These are phyloP conservation scores for Microvelia longipes DNA, from an alignment of 1,140 invertebrate genomes.

Conservation along the genomic window DNA sequence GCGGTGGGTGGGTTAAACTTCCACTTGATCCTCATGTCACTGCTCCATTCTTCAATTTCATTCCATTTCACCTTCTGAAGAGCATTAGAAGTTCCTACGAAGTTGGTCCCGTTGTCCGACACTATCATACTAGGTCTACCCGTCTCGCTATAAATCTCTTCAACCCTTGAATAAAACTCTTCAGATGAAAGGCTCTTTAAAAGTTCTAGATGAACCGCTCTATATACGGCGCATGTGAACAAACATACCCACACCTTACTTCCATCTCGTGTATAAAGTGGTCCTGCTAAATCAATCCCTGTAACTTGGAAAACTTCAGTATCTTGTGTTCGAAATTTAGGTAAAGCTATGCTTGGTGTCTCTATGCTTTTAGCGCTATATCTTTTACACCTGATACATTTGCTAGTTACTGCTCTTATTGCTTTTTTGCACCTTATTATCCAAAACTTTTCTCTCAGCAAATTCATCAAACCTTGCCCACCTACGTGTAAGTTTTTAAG, in stretches of 20 bases:
- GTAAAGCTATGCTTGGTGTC: not conserved
- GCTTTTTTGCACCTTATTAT: not conserved
- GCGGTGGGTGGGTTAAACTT: too few relatives aligned
- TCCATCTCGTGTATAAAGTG: slow-evolving; percentile 17
- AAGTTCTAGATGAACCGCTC: slow-evolving; percentile 17
- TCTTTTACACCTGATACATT: slow-evolving; percentile 15
- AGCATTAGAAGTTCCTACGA: too few relatives aligned
- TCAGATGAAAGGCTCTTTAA: slow-evolving; percentile 23
- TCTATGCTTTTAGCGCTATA: slow-evolving; percentile 2
- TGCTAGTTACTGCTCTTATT: not conserved
- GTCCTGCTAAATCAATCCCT: slow-evolving; percentile 26
- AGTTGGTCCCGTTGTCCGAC: slow-evolving; percentile 31
- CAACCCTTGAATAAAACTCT: slow-evolving; percentile 13
- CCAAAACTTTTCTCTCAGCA: not conserved
- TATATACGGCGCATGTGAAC: slow-evolving; percentile 24
- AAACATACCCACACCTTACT: slow-evolving; percentile 27
- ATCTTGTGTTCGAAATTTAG: not conserved
- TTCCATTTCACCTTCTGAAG: too few relatives aligned
- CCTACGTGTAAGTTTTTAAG: not conserved
- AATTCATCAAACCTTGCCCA: not conserved
- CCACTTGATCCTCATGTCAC: too few relatives aligned
- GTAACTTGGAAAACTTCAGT: slow-evolving; percentile 16
- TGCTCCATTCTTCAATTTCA: too few relatives aligned
- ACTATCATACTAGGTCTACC: slow-evolving; percentile 27
- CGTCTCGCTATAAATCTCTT: slow-evolving; percentile 25